These are phyloP conservation scores for Druon quercuslanigerum DNA, from an alignment of 1,140 invertebrate species.

Conservation along the genomic window DNA sequence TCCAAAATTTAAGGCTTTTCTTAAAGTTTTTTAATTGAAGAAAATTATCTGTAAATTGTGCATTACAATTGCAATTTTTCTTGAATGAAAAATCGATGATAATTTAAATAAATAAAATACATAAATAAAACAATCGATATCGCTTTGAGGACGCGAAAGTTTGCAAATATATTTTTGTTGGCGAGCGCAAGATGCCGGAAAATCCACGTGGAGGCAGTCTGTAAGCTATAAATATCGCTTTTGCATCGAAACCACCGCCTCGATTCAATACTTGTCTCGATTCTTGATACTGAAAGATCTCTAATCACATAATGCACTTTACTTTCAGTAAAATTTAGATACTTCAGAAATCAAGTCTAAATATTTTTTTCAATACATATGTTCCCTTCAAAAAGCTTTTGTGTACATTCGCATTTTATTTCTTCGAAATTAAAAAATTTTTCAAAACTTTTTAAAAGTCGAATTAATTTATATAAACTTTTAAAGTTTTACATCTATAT, in stretches of 20 bases:
- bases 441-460: too few relatives aligned
- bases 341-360: too few relatives aligned
- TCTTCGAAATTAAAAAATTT: too few relatives aligned
- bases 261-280: constrained; percentile 61
- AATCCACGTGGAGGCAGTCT: constrained; percentile 61
- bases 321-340: not conserved
- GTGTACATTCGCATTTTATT: too few relatives aligned
- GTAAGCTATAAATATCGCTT: constrained; percentile 71
- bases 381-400: too few relatives aligned
- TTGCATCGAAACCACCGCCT: constrained; percentile 68
- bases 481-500: too few relatives aligned
- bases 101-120: not conserved
- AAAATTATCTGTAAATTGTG: too few relatives aligned
- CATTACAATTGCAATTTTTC: not conserved
- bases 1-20: too few relatives aligned
- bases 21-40: too few relatives aligned
- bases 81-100: not conserved
- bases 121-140: not conserved
- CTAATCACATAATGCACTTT: constrained; percentile 3
- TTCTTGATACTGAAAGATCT: constrained; percentile 41
- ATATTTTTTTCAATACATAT: too few relatives aligned
- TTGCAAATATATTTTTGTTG: constrained; percentile 72
- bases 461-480: too few relatives aligned
- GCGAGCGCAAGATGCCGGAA: constrained; percentile 65
- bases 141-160: constrained; percentile 6